phyloP scores from a whole-genome alignment of 2,888 invertebrate species.

The Mesochorus sp. region DNA sequence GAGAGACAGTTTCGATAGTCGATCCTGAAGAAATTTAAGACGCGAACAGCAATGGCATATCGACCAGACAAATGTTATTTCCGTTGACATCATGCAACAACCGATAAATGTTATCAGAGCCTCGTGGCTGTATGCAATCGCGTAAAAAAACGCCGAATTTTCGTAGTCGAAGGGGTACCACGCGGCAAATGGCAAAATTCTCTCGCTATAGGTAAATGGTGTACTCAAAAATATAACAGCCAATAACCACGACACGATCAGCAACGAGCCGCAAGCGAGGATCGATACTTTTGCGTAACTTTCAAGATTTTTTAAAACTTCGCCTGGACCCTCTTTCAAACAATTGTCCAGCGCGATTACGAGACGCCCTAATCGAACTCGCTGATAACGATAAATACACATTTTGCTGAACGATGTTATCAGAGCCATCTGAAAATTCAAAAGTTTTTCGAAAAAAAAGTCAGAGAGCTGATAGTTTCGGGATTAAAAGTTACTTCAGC shows the following conservation, averaged over 20 bases:
- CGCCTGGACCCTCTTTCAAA: constrained; percentile 40
- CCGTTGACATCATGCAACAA: constrained; percentile 55
- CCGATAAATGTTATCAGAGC: constrained; percentile 40
- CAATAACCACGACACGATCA: constrained; percentile 50
- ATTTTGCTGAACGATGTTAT: constrained; percentile 62
- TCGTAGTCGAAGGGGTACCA: constrained; percentile 59
- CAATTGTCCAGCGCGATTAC: constrained; percentile 44
- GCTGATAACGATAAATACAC: constrained; percentile 59
- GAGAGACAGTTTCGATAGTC: constrained; percentile 2
- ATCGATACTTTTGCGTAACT: constrained; percentile 45
- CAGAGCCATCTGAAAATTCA: constrained; percentile 61
- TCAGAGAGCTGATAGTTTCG: no score
- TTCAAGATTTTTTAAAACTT: constrained; percentile 50
- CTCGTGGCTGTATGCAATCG: constrained; percentile 53
- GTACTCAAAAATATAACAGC: constrained; percentile 47
- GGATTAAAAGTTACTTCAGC: no score
- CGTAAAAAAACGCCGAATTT: constrained; percentile 56
- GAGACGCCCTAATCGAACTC: constrained; percentile 34
- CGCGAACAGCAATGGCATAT: constrained; percentile 61
- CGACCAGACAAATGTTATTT: constrained; percentile 60
- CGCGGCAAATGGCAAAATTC: constrained; percentile 54
- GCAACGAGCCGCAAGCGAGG: constrained; percentile 53
- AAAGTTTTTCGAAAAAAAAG: background rate
- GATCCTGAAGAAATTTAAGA: constrained; percentile 37
- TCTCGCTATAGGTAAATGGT: constrained; percentile 27